Conservation (phyloP, 2,797 vertebrate species). For the Malacoctenus gilli region DNA sequence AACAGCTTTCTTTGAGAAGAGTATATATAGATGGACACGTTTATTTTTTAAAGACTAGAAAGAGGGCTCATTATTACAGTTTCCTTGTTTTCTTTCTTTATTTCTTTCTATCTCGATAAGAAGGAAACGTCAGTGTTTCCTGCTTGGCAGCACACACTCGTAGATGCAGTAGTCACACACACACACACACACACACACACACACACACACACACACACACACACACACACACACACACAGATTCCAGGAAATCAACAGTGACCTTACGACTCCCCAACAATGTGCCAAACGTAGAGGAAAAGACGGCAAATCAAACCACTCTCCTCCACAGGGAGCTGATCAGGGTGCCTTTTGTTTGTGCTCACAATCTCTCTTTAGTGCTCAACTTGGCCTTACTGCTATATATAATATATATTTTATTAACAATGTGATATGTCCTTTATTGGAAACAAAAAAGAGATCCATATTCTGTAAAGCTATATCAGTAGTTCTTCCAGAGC, state of each 20-base stretch:
- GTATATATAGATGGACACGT: slow-evolving; percentile 75
- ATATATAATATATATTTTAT: slow-evolving; percentile 61
- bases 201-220: too few relatives aligned
- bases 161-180: slow-evolving; percentile 40
- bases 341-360: slow-evolving; percentile 72
- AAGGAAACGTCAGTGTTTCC: slow-evolving; percentile 52
- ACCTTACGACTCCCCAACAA: slow-evolving; percentile 47
- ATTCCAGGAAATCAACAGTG: slow-evolving; percentile 45
- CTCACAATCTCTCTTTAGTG: slow-evolving; percentile 54
- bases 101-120: slow-evolving; percentile 64
- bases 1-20: slow-evolving; percentile 75
- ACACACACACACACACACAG: slow-evolving; percentile 3
- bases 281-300: slow-evolving; percentile 75
- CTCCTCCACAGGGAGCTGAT: slow-evolving; percentile 46
- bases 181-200: too few relatives aligned
- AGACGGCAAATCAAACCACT: slow-evolving; percentile 56
- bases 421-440: slow-evolving; percentile 53
- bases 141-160: slow-evolving; percentile 48
- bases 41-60: slow-evolving; percentile 74
- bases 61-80: slow-evolving; percentile 65
- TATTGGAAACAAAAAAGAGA: slow-evolving; percentile 45
- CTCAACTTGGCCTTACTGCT: slow-evolving; percentile 60
- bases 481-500: slow-evolving; percentile 53
- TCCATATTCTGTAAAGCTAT: slow-evolving; percentile 55
- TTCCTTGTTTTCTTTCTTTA: slow-evolving; percentile 65